A percentile compares a stretch with the other conserved stretches of the same genome.
Conservation (phyloP, 2,888 invertebrate species). For the Cryptocephalus primarius region DNA sequence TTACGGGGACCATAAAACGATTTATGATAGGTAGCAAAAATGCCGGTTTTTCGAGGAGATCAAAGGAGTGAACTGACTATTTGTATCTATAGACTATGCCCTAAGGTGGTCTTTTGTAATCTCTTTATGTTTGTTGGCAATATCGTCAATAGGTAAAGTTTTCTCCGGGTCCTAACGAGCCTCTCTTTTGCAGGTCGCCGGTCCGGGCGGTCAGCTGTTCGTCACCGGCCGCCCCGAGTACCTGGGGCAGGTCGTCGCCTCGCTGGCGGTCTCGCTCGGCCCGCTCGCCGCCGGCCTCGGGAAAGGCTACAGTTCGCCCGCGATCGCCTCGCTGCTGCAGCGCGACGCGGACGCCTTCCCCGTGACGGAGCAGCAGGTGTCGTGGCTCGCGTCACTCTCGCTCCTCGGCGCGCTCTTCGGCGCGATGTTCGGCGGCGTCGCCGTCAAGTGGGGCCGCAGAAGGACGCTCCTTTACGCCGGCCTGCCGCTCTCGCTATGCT, state of each 20-base stretch:
- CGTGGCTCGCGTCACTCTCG: slow-evolving; percentile 73
- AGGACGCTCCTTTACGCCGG: slow-evolving; percentile 60
- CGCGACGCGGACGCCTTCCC: slow-evolving; percentile 51
- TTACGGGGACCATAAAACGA: too few species aligned
- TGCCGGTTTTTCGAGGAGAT: too few species aligned
- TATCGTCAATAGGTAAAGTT: too few species aligned
- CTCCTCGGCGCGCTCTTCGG: slow-evolving; percentile 71
- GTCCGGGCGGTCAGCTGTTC: slow-evolving; percentile 29
- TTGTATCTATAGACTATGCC: too few species aligned
- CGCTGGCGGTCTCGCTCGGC: slow-evolving; percentile 67
- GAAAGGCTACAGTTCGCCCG: slow-evolving; percentile 75
- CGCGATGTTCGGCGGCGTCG: slow-evolving; percentile 67
- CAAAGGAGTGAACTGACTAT: too few species aligned
- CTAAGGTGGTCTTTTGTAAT: too few species aligned
- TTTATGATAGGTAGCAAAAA: too few species aligned
- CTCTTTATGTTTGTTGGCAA: too few species aligned
- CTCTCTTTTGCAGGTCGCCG: slow-evolving; percentile 28
- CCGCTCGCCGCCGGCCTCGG: slow-evolving; percentile 70
- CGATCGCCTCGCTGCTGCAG: slow-evolving; percentile 60
- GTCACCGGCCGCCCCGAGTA: slow-evolving; percentile 30
- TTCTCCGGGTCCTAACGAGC: too few species aligned
- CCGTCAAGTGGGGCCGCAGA: slow-evolving; percentile 63
- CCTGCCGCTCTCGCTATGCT: slow-evolving; percentile 66
- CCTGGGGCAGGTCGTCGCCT: slow-evolving; percentile 57
- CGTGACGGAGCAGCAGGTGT: slow-evolving; percentile 62